These are phyloP conservation scores for Serripes groenlandicus DNA, from an alignment of 2,888 invertebrate species.

Conservation along the genomic window DNA sequence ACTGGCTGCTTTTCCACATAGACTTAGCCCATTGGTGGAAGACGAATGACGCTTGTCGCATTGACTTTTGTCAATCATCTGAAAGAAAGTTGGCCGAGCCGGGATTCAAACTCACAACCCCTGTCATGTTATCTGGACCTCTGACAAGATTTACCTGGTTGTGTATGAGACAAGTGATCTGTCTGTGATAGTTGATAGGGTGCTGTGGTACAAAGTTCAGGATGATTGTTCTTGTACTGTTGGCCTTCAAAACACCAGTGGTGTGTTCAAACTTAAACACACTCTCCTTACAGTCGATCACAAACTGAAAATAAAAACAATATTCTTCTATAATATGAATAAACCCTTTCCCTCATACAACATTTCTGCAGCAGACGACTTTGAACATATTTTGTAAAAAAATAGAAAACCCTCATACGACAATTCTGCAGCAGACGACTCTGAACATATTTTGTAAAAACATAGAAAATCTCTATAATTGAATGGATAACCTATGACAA, in stretches of 20 bases:
- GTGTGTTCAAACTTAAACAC: conserved; percentile 83
- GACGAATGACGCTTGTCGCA: background rate
- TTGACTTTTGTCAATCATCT: background rate
- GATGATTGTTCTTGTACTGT: conserved; percentile 77
- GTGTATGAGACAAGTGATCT: conserved; percentile 84
- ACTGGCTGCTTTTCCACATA: background rate
- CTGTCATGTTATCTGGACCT: too few species aligned
- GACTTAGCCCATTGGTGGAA: background rate
- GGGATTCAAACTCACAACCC: too few species aligned
- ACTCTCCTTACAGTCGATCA: conserved; percentile 84
- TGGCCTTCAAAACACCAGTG: conserved; percentile 79
- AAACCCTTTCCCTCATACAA: too few species aligned
- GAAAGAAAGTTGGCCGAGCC: too few species aligned
- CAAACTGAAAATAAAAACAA: conserved; percentile 80
- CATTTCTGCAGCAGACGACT: too few species aligned
- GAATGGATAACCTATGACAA: too few species aligned
- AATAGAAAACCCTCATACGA: too few species aligned
- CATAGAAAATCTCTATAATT: too few species aligned
- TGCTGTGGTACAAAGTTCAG: conserved; percentile 82
- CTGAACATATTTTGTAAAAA: too few species aligned
- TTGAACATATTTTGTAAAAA: too few species aligned
- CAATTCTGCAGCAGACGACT: too few species aligned
- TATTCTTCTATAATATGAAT: too few species aligned
- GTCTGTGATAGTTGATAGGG: conserved; percentile 85
- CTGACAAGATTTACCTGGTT: conserved; percentile 86